Conservation (phyloP, 2,888 invertebrate genomes). For the Diachrysia chrysitis region DNA sequence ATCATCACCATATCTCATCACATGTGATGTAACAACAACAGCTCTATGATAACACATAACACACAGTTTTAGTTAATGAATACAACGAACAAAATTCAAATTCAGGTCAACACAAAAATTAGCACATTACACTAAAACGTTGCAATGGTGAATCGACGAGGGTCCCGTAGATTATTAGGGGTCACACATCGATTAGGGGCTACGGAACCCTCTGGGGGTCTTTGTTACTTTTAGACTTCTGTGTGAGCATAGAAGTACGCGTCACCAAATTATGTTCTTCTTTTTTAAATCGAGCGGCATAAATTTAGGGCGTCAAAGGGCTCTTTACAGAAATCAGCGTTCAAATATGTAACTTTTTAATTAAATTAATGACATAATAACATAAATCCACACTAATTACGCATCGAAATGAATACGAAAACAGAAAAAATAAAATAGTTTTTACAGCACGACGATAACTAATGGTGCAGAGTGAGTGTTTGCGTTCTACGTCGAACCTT, state of each 20-base stretch:
- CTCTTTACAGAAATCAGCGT: slow-evolving; percentile 83
- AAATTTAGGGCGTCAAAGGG: slow-evolving; percentile 72
- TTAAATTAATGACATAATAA: slow-evolving; percentile 82
- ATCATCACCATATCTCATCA: slow-evolving; percentile 67
- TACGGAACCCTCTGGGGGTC: slow-evolving; percentile 82
- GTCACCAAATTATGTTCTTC: slow-evolving; percentile 69
- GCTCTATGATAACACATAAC: slow-evolving; percentile 88
- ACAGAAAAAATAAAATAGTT: slow-evolving; percentile 83
- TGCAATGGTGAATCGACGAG: slow-evolving; percentile 82
- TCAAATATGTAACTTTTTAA: slow-evolving; percentile 55
- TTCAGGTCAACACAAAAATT: slow-evolving; percentile 85
- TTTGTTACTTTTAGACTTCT: slow-evolving; percentile 77
- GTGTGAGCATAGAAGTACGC: slow-evolving; percentile 73
- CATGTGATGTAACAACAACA: slow-evolving; percentile 81
- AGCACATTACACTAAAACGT: slow-evolving; percentile 88
- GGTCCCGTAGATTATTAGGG: slow-evolving; percentile 80
- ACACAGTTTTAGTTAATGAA: slow-evolving; percentile 87
- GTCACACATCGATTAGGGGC: slow-evolving; percentile 67
- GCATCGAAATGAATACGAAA: slow-evolving; percentile 86
- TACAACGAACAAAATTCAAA: slow-evolving; percentile 89
- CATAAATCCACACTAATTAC: slow-evolving; percentile 88
- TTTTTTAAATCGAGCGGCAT: slow-evolving; percentile 38
- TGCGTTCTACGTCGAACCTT: slow-evolving; percentile 82
- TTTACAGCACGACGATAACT: slow-evolving; percentile 89
- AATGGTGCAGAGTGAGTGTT: slow-evolving; percentile 86